Evolutionary conservation across 2,113 vertebrate genomes (phyloP), one percentile per base, ranked within the genome.

Genomic region (Tetrao urogallus): DNA sequence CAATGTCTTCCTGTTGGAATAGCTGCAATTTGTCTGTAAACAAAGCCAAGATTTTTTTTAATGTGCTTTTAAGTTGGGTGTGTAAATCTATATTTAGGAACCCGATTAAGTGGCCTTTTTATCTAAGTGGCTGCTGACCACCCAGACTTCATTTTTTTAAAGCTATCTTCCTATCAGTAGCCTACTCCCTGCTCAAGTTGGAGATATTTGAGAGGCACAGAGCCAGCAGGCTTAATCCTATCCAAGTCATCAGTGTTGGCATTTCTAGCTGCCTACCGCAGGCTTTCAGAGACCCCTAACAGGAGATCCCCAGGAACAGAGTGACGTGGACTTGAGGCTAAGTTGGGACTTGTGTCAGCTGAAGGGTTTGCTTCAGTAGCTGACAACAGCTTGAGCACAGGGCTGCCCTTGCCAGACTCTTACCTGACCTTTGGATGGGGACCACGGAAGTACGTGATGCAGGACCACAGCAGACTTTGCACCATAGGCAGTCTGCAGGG

Each of bases 11-110:
- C 87, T 95, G 85, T 84, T 88, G 85, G 72, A 95, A 88, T 80
- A 1, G 1, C 15, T 92, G 64, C 42, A 93, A 71, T 89, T 92
- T 91, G 10, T 50, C 84, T 76, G 22, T 83, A 88, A 85, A 76
- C 66, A 74, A 91, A 52, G 75, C 61, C 85, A 90, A 79, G 71
- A 22, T 11, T 27, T 75, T 80, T 50, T 50, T 54, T 54, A 16
- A 48, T 8, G 2, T 48, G 27, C 75, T 91, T 93, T 93, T 77
- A 89, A 17, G 3, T 56, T 91, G 45, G 27, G 54, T 63, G 54
- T 90, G 81, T 92, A 91, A 91, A 82, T 52, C 63, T 82, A 71
- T 92, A 92, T 86, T 96, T 95, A 96, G 71, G 34, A 82, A 80
- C 19, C 25, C 25, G 54, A 21, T 1, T 15, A 56, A 83, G 54